These are phyloP conservation scores for Gobiocypris rarus DNA, from an alignment of 2,113 vertebrate species.

Conservation along the genomic window DNA sequence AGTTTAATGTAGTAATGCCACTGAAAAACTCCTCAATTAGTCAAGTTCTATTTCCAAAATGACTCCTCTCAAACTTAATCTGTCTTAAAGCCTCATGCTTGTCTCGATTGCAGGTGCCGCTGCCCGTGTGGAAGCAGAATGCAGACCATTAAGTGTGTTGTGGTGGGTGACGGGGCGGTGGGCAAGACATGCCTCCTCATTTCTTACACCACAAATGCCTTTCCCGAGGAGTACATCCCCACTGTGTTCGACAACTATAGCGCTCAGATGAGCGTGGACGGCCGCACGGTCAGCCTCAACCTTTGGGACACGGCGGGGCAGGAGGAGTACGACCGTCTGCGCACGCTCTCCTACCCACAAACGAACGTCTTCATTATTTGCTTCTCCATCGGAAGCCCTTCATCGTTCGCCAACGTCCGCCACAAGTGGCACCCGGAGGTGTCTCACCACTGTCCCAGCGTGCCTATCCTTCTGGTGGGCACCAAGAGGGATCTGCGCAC, in stretches of 20 bases:
- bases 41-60: too few species aligned
- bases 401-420: conserved; percentile 89
- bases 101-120: conserved; percentile 68
- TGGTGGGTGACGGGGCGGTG: conserved; percentile 92
- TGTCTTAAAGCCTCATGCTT: too few species aligned
- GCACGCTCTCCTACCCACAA: conserved; percentile 90
- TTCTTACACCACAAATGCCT: conserved; percentile 93
- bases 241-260: conserved; percentile 97
- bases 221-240: conserved; percentile 93
- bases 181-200: conserved; percentile 97
- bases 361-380: conserved; percentile 94
- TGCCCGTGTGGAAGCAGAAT: conserved; percentile 83
- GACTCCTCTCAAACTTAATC: too few species aligned
- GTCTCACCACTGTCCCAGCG: conserved; percentile 90
- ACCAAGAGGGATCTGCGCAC: conserved; percentile 89
- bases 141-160: conserved; percentile 96
- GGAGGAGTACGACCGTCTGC: conserved; percentile 91
- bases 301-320: conserved; percentile 96
- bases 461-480: conserved; percentile 90
- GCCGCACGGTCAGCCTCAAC: conserved; percentile 89
- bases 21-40: too few species aligned
- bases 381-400: conserved; percentile 91
- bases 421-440: conserved; percentile 96
- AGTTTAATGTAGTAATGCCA: too few species aligned
- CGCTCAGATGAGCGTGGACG: conserved; percentile 93